Base-by-base conservation (phyloP, 2,888 invertebrate genomes). In the Catocala sponsa region DNA sequence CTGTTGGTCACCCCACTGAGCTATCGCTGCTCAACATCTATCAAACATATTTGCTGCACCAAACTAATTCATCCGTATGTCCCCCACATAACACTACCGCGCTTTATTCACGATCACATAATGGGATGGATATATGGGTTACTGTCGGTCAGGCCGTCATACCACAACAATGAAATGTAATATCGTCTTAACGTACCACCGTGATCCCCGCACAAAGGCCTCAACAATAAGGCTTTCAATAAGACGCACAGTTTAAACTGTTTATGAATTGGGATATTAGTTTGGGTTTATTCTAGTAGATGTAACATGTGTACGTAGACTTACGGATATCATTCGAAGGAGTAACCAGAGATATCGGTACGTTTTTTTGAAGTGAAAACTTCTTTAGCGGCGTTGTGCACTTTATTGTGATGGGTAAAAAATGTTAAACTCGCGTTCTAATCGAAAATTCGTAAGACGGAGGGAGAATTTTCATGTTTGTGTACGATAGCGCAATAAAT, bases 121-220 rank as follows among this genome's bases (percentile, higher is more conserved):
- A 92, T 90, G 84, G 90, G 86, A 88, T 87, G 90, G 87, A 91
- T 89, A 89, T 91, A 91, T 90, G 91, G 91, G 85, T 87, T 85
- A 86, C 84, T 82, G 89, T 90, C 91, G 93, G 92, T 91, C 93
- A 92, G 88, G 79, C 79, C 85, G 80, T 83, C 79, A 87, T 77
- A 80, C 72, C 77, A 74, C 83, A 87, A 92, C 92, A 91, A 92
- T 90, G 87, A 86, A 83, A 81, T 68, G 78, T 81, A 84, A 87
- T 84, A 86, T 80, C 70, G 72, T 74, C 71, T 80, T 82, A 87
- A 87, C 86, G 83, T 86, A 77, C 81, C 63, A 73, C 75, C 73
- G 77, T 85, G 83, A 88, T 88, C 82, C 80, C 63, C 46, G 76
- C 71, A 89, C 89, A 88, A 91, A 85, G 82, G 81, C 66, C n/a